Evolutionary conservation across 2,888 invertebrate species (phyloP).

Genomic region (Mythimna loreyi): DNA sequence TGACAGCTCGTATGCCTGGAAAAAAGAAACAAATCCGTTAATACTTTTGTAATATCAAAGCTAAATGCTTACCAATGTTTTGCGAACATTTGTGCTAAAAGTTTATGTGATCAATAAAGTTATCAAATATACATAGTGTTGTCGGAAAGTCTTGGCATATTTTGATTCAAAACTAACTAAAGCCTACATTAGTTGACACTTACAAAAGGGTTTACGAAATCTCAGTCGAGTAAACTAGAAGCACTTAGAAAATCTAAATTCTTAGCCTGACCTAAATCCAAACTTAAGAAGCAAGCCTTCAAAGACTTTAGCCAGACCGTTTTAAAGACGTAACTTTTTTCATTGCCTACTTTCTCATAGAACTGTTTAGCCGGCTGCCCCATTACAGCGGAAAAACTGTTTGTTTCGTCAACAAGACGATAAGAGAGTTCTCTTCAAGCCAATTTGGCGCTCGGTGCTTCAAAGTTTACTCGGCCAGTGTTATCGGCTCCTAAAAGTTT

Average conservation of each 20-base stretch:
- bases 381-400: slow-evolving; percentile 39
- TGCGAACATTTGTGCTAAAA: slow-evolving; percentile 68
- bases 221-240: not conserved
- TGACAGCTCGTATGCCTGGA: slow-evolving; percentile 99
- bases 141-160: not conserved
- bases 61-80: slow-evolving; percentile 31
- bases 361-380: slow-evolving; percentile 10
- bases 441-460: slow-evolving; percentile 65
- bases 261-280: slow-evolving; percentile 22
- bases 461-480: slow-evolving; percentile 65
- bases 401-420: slow-evolving; percentile 55
- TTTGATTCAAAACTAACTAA: slow-evolving; percentile 12
- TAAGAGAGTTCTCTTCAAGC: slow-evolving; percentile 39
- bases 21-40: slow-evolving; percentile 63
- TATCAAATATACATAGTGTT: not conserved
- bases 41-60: slow-evolving; percentile 8
- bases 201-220: slow-evolving; percentile 9
- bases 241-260: slow-evolving; percentile 24
- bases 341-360: slow-evolving; percentile 23
- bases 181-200: slow-evolving; percentile 10
- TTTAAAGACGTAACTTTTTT: slow-evolving; percentile 21
- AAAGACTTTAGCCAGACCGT: slow-evolving; percentile 24
- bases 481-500: slow-evolving; percentile 69
- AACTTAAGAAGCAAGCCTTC: slow-evolving; percentile 8
- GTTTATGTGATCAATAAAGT: slow-evolving; percentile 2